Base-by-base conservation (phyloP, 2,888 invertebrate genomes). In the Glaucopsyche alexis region DNA sequence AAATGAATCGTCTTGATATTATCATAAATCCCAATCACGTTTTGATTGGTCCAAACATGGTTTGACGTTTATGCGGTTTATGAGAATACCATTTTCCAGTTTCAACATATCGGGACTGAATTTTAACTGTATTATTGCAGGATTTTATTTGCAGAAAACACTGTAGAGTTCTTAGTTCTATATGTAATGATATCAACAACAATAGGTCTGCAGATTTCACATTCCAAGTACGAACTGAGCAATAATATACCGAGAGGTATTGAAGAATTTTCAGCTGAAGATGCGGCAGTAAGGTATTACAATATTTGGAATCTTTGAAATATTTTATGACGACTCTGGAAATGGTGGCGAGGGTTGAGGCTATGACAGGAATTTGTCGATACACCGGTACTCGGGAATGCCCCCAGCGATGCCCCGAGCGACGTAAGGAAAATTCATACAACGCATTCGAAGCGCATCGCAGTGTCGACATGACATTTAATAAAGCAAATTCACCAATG, bases 271-370 rank as follows among this genome's bases (percentile, higher is more conserved):
- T 13, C 29, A 38, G 4, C 19, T 11, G 55, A 16, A 52, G 55
- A 55, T 11, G 60, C 66, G 16, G 66, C 55, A 29, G 29, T 16
- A 16, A 55, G 40, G 40, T 66, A 66, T 66, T 42, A n/a, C 40
- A 66, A 69, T 19, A 49, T 69, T 69, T 47, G 47, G 29, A 69
- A 47, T 69, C 29, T 69, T 69, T 47, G 49, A 69, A 69, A 29
- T 69, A 29, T 47, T 29, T 45, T 14, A 47, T 69, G 45, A 45
- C 45, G 45, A 66, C 13, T 29, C 29, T 29, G 4, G 49, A 69
- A 69, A 29, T 47, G 49, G 45, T 13, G 69, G 16, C 29, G 29
- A 29, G 29, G 29, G 29, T 7, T 7, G 13, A 19, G 47, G 49
- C 16, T 16, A 67, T 67, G 38, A 11, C 19, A 9, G 64, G 29